A percentile compares a stretch with the other conserved stretches of the same genome.
phyloP scores from a whole-genome alignment of 2,888 invertebrate genomes.

The Eucera pruinosa region DNA sequence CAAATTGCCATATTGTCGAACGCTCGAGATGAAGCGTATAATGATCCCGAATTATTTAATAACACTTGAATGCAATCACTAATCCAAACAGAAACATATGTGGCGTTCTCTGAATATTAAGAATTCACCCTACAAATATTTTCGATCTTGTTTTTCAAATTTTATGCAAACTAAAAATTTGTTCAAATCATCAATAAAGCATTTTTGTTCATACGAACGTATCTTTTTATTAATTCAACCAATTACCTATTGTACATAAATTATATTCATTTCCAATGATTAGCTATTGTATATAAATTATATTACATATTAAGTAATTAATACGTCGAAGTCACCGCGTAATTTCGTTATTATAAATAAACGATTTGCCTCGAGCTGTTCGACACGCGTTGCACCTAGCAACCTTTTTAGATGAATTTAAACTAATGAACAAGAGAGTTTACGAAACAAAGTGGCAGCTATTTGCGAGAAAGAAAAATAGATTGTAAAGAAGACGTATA shows the following conservation, averaged over 20 bases:
- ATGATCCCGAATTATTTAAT: constrained; percentile 12
- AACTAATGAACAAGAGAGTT: constrained; percentile 39
- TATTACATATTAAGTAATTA: too few species aligned
- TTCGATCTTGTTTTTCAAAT: not conserved
- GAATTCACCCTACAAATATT: not conserved
- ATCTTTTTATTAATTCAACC: not conserved
- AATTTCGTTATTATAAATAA: not conserved
- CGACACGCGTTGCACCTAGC: constrained; percentile 52
- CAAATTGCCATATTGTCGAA: constrained; percentile 53
- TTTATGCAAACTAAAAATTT: too few species aligned
- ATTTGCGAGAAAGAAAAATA: constrained; percentile 22
- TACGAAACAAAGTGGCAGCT: constrained; percentile 38
- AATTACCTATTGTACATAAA: not conserved
- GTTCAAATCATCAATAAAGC: not conserved
- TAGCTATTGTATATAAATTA: too few species aligned
- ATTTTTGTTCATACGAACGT: not conserved
- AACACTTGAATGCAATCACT: constrained; percentile 27
- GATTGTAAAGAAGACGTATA: constrained; percentile 31
- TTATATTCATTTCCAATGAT: too few species aligned
- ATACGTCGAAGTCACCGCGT: too few species aligned
- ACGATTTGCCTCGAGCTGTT: constrained; percentile 62
- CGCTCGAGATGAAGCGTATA: constrained; percentile 59
- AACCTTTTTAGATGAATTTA: constrained; percentile 67
- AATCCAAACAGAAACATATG: not conserved
- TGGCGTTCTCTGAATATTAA: not conserved